Evolutionary conservation across 1,140 invertebrate species (phyloP), one percentile per base, ranked within the genome.

Genomic region (Pemphigus obesinymphae): DNA sequence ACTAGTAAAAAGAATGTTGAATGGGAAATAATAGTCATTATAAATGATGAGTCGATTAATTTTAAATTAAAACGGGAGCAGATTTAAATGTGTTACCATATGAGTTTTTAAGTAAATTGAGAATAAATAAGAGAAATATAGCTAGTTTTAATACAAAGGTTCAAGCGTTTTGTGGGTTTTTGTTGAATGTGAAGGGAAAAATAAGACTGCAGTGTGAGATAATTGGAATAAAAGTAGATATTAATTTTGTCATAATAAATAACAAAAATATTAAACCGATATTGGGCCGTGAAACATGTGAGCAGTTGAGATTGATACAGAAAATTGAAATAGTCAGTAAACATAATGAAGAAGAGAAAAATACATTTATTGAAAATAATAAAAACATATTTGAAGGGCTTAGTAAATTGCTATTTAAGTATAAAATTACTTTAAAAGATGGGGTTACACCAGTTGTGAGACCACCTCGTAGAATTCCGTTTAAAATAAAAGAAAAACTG

Each of bases 71-170:
- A 83, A 17, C 34, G 4, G 76, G 76, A 17, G 43, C 82, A 68
- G 29, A 53, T 20, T 13, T 63, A 80, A 81, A 81, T 72, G 76
- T 80, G 2, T 15, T 81, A 45, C 76, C 58, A 7, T 31, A 61
- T 83, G 82, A 82, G 58, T 83, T 50, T 81, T 82, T 82, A 83
- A 80, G 15, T 80, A 72, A 20, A 73, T 73, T 66, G 50, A 83
- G 17, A 48, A 50, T 76, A 17, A 4, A 82, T 43, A 7, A 31
- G n/a, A 31, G 29, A 26, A 29, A 15, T 3, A 83, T 83, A 37
- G 34, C 15, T 3, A 72, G 55, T 72, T 58, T 31, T 11, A n/a
- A 58, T 68, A 82, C 70, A 34, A 82, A 50, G 61, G 66, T 82
- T 53, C 53, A 61, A 13, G 78, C 70, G 2, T 82, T 50, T 61